A percentile compares a stretch with the other conserved stretches of the same genome.
These are phyloP conservation scores for Zoanthus sansibaricus DNA, from an alignment of 92 coral and sea anemone species.

Conservation along the genomic window DNA sequence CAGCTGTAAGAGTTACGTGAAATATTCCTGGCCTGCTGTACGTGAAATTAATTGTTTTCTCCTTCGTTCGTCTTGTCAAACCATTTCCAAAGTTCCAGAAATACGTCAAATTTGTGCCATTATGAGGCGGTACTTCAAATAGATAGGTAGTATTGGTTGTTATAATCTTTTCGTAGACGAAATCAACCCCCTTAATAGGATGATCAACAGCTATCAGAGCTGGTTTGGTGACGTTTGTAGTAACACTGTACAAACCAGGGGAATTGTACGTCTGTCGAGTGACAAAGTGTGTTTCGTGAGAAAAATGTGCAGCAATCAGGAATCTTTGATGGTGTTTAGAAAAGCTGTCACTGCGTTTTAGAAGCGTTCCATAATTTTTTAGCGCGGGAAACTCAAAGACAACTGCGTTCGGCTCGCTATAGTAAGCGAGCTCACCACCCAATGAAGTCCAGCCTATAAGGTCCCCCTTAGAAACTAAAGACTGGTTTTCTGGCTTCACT, in stretches of 20 bases:
- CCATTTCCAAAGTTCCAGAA: constrained; percentile 93
- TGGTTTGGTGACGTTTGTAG: constrained; percentile 74
- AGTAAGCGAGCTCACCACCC: constrained; percentile 80
- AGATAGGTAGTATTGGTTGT: constrained; percentile 71
- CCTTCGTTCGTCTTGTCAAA: constrained; percentile 48
- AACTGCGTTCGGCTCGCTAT: constrained; percentile 45
- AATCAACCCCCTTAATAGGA: constrained; percentile 72
- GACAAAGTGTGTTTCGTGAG: constrained; percentile 78
- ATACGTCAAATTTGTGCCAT: constrained; percentile 79
- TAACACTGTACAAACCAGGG: constrained; percentile 75
- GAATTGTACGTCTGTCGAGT: constrained; percentile 67
- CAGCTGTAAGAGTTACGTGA: constrained; percentile 68
- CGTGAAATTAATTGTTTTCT: constrained; percentile 51
- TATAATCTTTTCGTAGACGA: constrained; percentile 53
- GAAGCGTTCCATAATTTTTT: constrained; percentile 57
- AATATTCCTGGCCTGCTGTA: constrained; percentile 68
- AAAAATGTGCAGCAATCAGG: constrained; percentile 81
- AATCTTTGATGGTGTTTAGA: constrained; percentile 66
- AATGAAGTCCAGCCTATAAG: constrained; percentile 83
- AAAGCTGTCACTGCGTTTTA: constrained; percentile 61
- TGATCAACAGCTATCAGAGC: constrained; percentile 64
- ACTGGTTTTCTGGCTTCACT: constrained; percentile 57
- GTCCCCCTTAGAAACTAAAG: constrained; percentile 68
- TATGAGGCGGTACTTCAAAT: constrained; percentile 65
- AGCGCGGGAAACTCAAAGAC: constrained; percentile 69